Conservation (phyloP, 2,888 invertebrate genomes). For the Dastarcus helophoroides region DNA sequence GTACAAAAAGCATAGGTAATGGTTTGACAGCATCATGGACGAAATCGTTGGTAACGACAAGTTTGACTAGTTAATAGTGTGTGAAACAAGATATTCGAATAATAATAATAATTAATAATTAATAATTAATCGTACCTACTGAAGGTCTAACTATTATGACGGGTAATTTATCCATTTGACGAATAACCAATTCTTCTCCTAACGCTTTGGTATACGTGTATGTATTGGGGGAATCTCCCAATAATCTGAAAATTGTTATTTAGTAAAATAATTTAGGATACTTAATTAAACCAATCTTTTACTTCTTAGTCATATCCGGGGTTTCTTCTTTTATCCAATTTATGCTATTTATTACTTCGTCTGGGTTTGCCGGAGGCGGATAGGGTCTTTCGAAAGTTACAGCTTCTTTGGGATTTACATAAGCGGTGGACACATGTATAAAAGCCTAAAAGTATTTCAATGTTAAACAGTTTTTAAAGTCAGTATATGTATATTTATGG, state of each 20-base stretch:
- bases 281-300: slow-evolving; percentile 5
- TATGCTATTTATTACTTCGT: slow-evolving; percentile 20
- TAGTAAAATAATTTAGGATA: slow-evolving; percentile 1
- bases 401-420: slow-evolving; percentile 74
- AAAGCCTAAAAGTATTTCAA: slow-evolving; percentile 38
- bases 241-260: slow-evolving; percentile 49
- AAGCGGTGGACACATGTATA: slow-evolving; percentile 84
- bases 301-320: slow-evolving; percentile 19
- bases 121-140: slow-evolving; percentile 62
- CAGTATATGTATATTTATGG: no score
- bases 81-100: no score
- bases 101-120: no score
- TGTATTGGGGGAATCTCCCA: slow-evolving; percentile 73
- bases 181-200: slow-evolving; percentile 71
- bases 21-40: no score
- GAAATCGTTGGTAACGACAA: no score
- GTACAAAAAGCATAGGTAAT: no score
- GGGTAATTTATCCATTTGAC: slow-evolving; percentile 66
- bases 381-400: slow-evolving; percentile 72
- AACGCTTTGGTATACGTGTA: slow-evolving; percentile 91
- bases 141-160: slow-evolving; percentile 74
- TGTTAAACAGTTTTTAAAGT: no score
- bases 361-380: slow-evolving; percentile 39
- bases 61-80: no score
- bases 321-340: slow-evolving; percentile 21